These are phyloP conservation scores for Coleophora deauratella DNA, from an alignment of 2,888 invertebrate genomes.

Conservation along the genomic window DNA sequence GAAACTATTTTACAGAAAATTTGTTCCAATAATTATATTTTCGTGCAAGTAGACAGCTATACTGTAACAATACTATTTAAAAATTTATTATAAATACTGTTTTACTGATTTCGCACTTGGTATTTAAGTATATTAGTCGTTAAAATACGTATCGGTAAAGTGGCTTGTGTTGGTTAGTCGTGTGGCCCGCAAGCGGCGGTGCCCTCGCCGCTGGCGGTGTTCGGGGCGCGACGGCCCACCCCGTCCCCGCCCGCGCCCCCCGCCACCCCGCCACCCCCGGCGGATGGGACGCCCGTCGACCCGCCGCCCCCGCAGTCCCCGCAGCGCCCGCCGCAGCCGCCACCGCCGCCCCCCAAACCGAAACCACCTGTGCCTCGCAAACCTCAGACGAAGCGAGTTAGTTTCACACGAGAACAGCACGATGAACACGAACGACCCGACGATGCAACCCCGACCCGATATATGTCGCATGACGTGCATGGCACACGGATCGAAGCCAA, in stretches of 20 bases:
- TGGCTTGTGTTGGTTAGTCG: conserved; percentile 65
- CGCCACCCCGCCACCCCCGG: conserved; percentile 20
- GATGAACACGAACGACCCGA: conserved; percentile 40
- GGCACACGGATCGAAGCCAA: conserved; percentile 29
- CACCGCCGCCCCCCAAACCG: conserved; percentile 52
- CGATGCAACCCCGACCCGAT: conserved; percentile 23
- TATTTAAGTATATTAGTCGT: conserved; percentile 32
- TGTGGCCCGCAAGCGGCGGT: conserved; percentile 54
- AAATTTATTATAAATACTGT: conserved; percentile 7
- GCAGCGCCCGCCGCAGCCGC: conserved; percentile 33
- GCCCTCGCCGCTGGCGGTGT: conserved; percentile 53
- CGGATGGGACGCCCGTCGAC: conserved; percentile 33
- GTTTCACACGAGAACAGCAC: conserved; percentile 56
- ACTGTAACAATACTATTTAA: conserved; percentile 13
- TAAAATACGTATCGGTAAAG: conserved; percentile 32
- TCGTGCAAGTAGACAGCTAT: conserved; percentile 54
- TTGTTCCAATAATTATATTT: conserved; percentile 37
- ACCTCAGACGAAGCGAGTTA: conserved; percentile 68
- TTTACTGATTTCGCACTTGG: conserved; percentile 28
- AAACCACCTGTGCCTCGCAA: conserved; percentile 67
- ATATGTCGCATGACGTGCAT: conserved; percentile 44
- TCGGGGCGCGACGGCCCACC: too few species aligned
- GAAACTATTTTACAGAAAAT: conserved; percentile 23
- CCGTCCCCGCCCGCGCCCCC: conserved; percentile 23
- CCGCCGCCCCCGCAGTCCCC: conserved; percentile 26